Percentiles rank a stretch among this genome's conserved stretches.
phyloP scores from a whole-genome alignment of 1,140 invertebrate species.

The Pantala flavescens region DNA sequence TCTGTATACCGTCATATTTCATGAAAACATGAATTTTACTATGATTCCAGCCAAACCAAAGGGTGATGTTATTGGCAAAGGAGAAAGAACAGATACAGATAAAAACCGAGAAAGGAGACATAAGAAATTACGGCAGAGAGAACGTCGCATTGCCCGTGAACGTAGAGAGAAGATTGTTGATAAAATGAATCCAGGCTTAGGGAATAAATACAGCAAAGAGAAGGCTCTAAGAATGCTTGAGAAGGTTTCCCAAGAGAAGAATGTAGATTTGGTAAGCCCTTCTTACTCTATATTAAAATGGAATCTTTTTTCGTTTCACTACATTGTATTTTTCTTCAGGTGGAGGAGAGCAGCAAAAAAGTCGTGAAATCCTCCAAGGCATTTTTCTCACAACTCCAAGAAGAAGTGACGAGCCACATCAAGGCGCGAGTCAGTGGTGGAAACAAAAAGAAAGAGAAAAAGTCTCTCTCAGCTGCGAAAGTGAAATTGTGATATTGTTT shows the following conservation, averaged over 20 bases:
- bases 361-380: constrained; percentile 64
- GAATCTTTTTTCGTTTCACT: not conserved
- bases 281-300: constrained; percentile 15
- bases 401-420: constrained; percentile 47
- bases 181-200: constrained; percentile 39
- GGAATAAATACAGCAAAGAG: constrained; percentile 47
- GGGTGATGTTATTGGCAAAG: constrained; percentile 64
- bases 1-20: no score
- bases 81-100: constrained; percentile 74
- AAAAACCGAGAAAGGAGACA: constrained; percentile 77
- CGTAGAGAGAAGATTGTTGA: constrained; percentile 40
- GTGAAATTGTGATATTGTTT: constrained; percentile 37
- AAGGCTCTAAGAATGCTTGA: constrained; percentile 42
- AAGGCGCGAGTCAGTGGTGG: constrained; percentile 32
- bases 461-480: constrained; percentile 34
- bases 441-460: constrained; percentile 32
- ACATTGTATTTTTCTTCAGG: constrained; percentile 27
- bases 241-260: constrained; percentile 50
- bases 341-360: constrained; percentile 40
- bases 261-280: constrained; percentile 43
- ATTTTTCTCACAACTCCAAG: constrained; percentile 72
- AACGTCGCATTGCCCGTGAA: constrained; percentile 39
- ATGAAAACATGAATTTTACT: no score
- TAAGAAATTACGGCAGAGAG: constrained; percentile 70
- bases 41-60: constrained; percentile 51